These are phyloP conservation scores for Eustalomyia histrio DNA, from an alignment of 2,888 invertebrate species.

Conservation along the genomic window DNA sequence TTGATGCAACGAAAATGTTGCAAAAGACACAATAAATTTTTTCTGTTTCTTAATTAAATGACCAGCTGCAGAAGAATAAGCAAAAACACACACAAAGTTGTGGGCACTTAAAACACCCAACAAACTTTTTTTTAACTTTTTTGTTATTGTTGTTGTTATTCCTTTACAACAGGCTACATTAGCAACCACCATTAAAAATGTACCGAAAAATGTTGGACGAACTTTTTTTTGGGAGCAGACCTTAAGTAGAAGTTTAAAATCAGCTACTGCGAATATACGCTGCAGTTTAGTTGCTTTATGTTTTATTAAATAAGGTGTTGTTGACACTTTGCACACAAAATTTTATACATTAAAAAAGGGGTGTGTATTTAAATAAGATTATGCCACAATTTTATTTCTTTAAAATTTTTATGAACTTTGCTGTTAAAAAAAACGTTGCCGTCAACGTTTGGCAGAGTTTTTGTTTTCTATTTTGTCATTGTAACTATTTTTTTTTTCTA, in stretches of 20 bases:
- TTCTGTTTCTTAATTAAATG: background rate
- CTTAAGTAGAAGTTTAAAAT: background rate
- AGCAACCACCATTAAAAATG: too few relatives aligned
- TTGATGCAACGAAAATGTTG: background rate
- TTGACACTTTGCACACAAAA: conserved; percentile 40
- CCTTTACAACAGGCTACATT: too few relatives aligned
- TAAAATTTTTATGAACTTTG: conserved; percentile 3
- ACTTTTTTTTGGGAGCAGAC: background rate
- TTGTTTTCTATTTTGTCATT: conserved; percentile 20
- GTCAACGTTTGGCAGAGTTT: conserved; percentile 30
- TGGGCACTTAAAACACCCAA: background rate
- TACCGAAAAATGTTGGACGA: background rate
- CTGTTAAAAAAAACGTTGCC: background rate
- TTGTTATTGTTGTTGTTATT: background rate
- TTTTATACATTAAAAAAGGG: conserved; percentile 34
- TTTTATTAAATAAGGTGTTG: conserved; percentile 30
- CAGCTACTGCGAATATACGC: background rate
- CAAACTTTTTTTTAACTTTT: too few relatives aligned
- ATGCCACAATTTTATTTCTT: background rate
- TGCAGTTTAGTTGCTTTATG: background rate
- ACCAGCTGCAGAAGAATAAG: background rate
- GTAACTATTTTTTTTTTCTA: conserved; percentile 16
- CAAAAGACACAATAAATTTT: conserved; percentile 3
- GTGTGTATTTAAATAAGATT: conserved; percentile 46
- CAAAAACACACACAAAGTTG: background rate